A percentile compares a stretch with the other conserved stretches of the same genome.
Evolutionary conservation across 1,140 invertebrate genomes (phyloP).

Genomic region (Hyphantria cunea): DNA sequence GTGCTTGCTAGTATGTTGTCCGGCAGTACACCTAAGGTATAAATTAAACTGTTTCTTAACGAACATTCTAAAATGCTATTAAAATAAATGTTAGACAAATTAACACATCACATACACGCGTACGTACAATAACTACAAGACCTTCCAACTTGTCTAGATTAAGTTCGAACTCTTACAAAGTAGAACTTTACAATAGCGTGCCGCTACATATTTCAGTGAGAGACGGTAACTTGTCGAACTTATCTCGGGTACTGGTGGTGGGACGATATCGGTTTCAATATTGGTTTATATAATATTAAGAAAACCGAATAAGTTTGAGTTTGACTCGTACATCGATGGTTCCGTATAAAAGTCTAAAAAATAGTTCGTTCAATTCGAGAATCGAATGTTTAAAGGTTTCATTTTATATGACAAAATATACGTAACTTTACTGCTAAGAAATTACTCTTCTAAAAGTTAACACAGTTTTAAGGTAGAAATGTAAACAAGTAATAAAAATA

Average conservation of each 20-base stretch:
- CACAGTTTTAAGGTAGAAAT: too few species aligned
- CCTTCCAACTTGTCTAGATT: constrained; percentile 7
- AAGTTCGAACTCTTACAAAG: constrained; percentile 31
- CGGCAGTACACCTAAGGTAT: too few species aligned
- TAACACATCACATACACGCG: not conserved
- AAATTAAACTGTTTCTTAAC: too few species aligned
- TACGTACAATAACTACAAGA: constrained; percentile 2
- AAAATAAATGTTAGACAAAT: too few species aligned
- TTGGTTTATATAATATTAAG: not conserved
- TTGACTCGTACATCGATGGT: not conserved
- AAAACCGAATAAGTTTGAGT: not conserved
- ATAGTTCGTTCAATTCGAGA: not conserved
- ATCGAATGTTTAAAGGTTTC: not conserved
- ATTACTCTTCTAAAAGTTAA: too few species aligned
- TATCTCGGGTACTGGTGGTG: constrained; percentile 50
- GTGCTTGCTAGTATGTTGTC: too few species aligned
- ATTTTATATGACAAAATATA: not conserved
- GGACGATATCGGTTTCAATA: not conserved
- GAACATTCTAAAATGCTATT: too few species aligned
- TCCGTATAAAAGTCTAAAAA: too few species aligned
- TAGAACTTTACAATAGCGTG: constrained; percentile 72
- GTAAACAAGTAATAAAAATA: too few species aligned
- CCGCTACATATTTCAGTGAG: constrained; percentile 74
- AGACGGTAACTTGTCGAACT: constrained; percentile 72
- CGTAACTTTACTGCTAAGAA: too few species aligned